Conservation (phyloP, 2,113 vertebrate species). For the Lynx canadensis region DNA sequence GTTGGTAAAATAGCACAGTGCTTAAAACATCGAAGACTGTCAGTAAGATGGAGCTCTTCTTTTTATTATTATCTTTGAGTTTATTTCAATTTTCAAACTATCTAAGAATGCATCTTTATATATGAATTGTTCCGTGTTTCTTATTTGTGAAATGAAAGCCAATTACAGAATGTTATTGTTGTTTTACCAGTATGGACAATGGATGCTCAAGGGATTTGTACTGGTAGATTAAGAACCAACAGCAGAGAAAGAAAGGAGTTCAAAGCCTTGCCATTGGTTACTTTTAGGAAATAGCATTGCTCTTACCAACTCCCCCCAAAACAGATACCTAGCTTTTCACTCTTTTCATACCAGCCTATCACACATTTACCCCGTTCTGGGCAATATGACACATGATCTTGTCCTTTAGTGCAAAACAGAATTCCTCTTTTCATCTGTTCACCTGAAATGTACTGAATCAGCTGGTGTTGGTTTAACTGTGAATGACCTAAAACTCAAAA, state of each 20-base stretch:
- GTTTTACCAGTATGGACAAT: neutral
- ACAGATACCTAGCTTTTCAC: neutral
- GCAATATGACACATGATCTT: neutral
- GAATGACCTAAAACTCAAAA: neutral
- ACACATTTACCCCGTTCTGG: neutral
- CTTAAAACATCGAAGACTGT: neutral
- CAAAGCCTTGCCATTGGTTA: neutral
- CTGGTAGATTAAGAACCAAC: neutral
- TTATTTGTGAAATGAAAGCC: neutral
- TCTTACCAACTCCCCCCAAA: neutral
- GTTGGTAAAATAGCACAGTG: neutral
- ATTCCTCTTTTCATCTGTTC: neutral
- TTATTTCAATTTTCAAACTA: conserved; percentile 21
- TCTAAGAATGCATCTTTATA: neutral
- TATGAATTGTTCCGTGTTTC: neutral
- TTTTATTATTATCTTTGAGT: neutral
- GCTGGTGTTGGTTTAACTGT: neutral
- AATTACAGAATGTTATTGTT: neutral
- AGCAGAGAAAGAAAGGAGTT: neutral
- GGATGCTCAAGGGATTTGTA: neutral
- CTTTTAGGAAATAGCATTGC: neutral
- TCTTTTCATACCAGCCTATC: neutral
- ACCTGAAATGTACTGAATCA: neutral
- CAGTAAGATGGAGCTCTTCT: neutral
- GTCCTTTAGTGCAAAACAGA: neutral